Evolutionary conservation across 2,113 vertebrate genomes (phyloP), one percentile per base, ranked within the genome.

Genomic region (Peromyscus leucopus): DNA sequence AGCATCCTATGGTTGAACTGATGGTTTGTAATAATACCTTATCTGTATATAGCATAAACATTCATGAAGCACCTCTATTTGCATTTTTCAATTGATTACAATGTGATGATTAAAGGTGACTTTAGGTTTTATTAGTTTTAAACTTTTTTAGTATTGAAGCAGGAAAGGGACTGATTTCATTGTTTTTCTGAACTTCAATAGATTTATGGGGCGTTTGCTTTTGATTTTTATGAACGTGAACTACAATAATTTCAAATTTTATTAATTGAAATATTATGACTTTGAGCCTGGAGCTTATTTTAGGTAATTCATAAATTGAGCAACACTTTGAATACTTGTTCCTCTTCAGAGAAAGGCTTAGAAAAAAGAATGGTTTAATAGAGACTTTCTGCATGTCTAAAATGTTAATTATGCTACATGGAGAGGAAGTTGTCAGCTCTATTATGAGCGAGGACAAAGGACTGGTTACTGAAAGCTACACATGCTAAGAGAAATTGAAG

Each of bases 71-170:
- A 92, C 11, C 93, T 91, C 88, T 55, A 91, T 80, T 95, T 93
- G 93, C 31, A 75, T 92, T 91, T 94, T 97, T 97, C 74, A 80
- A 63, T 95, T 97, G 95, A 85, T 92, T 93, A 71, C 48, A 93
- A 42, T 90, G 57, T 84, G 74, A 93, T 94, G 57, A 95, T 96
- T 92, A 95, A 72, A 71, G 19, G 11, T 48, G 12, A 90, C 65
- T 76, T 91, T 95, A 78, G 31, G 39, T 96, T 94, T 86, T 21
- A 74, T 13, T 76, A 67, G 6, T 90, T 24, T 96, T 90, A 36
- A 74, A 4, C 92, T 13, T 89, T 91, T 92, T 96, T 24, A 93
- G 28, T 72, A 71, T 55, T 93, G 74, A 93, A 92, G 13, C 17
- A 88, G 2, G 33, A 72, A 92, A 95, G 19, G 21, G 26, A 94